A percentile compares a stretch with the other conserved stretches of the same genome.
Evolutionary conservation across 2,113 vertebrate genomes (phyloP).

Genomic region (Petrocephalus zakoni): DNA sequence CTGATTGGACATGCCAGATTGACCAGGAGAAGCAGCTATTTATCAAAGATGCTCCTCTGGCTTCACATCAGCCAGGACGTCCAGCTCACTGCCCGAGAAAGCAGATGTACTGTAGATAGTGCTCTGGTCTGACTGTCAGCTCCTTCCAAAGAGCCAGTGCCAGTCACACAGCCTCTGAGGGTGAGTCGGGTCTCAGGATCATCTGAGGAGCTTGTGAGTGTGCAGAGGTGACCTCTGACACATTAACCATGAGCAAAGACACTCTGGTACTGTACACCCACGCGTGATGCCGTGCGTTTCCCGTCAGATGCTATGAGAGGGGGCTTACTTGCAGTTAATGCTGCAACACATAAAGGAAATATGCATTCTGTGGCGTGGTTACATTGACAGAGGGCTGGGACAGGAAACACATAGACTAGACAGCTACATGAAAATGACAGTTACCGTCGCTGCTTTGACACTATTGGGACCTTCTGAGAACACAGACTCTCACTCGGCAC

Average conservation of each 20-base stretch:
- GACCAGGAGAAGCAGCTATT: neutral
- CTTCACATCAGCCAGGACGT: neutral
- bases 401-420: neutral
- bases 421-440: neutral
- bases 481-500: neutral
- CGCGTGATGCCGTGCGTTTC: neutral
- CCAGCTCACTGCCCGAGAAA: neutral
- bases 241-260: neutral
- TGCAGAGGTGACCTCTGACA: neutral
- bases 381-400: neutral
- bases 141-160: neutral
- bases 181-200: neutral
- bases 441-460: neutral
- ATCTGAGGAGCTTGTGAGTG: neutral
- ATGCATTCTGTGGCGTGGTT: neutral
- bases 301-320: neutral
- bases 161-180: neutral
- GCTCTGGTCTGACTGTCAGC: neutral
- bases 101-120: neutral
- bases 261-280: neutral
- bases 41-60: neutral
- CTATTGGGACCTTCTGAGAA: neutral
- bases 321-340: neutral
- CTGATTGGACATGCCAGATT: neutral
- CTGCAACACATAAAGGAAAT: neutral